Conservation (phyloP, 2,888 invertebrate species). For the Rhodophaea formosa region DNA sequence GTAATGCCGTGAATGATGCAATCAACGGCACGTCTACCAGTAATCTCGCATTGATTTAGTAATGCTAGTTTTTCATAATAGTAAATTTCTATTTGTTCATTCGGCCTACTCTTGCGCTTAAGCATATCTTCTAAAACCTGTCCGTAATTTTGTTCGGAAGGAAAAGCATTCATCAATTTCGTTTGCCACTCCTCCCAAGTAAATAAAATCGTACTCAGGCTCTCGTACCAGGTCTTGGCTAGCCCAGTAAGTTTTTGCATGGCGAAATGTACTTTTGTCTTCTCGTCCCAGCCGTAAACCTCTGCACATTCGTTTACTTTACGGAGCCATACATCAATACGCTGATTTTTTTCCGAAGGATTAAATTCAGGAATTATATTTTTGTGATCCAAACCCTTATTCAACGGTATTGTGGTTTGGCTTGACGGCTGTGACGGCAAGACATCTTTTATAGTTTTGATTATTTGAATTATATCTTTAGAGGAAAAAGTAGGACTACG, state of each 20-base stretch:
- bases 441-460: constrained; percentile 20
- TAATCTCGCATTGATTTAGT: too few species aligned
- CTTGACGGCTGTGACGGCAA: constrained; percentile 17
- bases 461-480: constrained; percentile 20
- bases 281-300: constrained; percentile 31
- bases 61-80: too few species aligned
- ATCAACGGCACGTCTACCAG: too few species aligned
- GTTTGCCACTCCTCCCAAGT: constrained; percentile 31
- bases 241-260: constrained; percentile 33
- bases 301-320: constrained; percentile 30
- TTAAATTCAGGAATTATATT: constrained; percentile 9
- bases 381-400: background rate
- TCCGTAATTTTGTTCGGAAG: too few species aligned
- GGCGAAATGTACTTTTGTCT: constrained; percentile 27
- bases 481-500: constrained; percentile 21
- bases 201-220: constrained; percentile 23
- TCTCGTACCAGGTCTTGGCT: constrained; percentile 31
- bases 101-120: constrained; percentile 15
- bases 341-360: background rate
- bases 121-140: background rate
- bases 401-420: background rate
- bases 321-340: constrained; percentile 23
- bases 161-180: constrained; percentile 16
- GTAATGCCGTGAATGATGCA: too few species aligned
- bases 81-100: constrained; percentile 5